Base-by-base conservation (phyloP, 53 echinoderm and acorn worm genomes). In the Arbacia lixula region DNA sequence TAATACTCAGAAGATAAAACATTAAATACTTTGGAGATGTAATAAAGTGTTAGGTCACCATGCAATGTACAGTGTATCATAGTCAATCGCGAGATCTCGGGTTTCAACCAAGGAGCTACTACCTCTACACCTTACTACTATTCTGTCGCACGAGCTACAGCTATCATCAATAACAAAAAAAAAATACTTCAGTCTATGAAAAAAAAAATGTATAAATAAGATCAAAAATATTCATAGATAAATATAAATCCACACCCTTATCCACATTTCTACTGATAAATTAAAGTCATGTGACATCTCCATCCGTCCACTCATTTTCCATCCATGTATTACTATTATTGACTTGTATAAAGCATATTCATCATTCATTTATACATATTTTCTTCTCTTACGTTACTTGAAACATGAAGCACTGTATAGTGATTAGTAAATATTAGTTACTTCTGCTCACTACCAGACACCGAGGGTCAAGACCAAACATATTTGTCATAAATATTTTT, bases 341-440 rank as follows among this genome's bases (percentile, higher is more conserved):
- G n/a, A n/a, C 36, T 42, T 39, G 42, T 39, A 69, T 69, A 27
- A 69, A 69, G 69, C 46, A 69, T 74, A 30, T 74, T 21, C 33
- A 31, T 52, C 34, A 74, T 30, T 53, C 17, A 74, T 74, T 19
- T 74, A 34, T 74, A 74, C 74, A 74, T 6, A 27, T 43, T 69
- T 12, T n/a, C n/a, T n/a, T n/a, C n/a, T n/a, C n/a, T n/a, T n/a
- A n/a, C n/a, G n/a, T n/a, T 26, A 69, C 69, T 42, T 26, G 46
- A 29, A 41, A 69, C 37, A 69, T 43, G 43, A 28, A 69, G 69
- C 69, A 69, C 42, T 35, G 16, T 69, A 69, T 29, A 69, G 25
- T 69, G 42, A n/a, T 46, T 14, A 46, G 40, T 41, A 69, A 68
- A 69, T 69, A 69, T 69, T 69, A 68, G 38, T 68, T 68, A 21